phyloP scores from a whole-genome alignment of 2,888 invertebrate species.

The Theretra japonica region DNA sequence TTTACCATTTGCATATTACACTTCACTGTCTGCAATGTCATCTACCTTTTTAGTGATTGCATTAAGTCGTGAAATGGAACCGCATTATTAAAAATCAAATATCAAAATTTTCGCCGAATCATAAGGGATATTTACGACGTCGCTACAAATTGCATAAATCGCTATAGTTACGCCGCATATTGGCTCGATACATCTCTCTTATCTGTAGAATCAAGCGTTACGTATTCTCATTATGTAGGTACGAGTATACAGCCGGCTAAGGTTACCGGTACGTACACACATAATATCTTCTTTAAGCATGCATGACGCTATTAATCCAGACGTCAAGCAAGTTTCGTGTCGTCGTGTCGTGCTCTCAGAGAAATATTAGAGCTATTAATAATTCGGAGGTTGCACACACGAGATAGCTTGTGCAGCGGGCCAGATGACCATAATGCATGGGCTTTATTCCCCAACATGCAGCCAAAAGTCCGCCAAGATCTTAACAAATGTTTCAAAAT shows the following conservation, averaged over 20 bases:
- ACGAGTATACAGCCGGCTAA: conserved; percentile 3
- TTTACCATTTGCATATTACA: not conserved
- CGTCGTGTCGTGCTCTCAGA: conserved; percentile 65
- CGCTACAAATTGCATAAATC: not conserved
- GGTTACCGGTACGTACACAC: conserved; percentile 31
- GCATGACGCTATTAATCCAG: conserved; percentile 64
- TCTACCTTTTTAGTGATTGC: too few relatives aligned
- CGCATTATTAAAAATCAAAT: not conserved
- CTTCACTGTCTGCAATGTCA: not conserved
- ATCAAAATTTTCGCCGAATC: not conserved
- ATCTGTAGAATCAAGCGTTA: conserved; percentile 25
- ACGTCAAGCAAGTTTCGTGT: conserved; percentile 71
- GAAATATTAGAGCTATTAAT: conserved; percentile 79
- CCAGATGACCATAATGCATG: conserved; percentile 70
- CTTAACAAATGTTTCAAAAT: conserved; percentile 3
- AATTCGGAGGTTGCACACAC: conserved; percentile 72
- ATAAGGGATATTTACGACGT: not conserved
- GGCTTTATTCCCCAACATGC: conserved; percentile 37
- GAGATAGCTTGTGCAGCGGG: conserved; percentile 67
- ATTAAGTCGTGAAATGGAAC: too few relatives aligned
- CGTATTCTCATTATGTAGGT: conserved; percentile 33
- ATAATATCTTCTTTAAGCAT: conserved; percentile 52
- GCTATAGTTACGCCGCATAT: not conserved
- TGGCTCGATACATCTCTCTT: not conserved
- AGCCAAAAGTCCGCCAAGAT: not conserved